These are phyloP conservation scores for Narcine bancroftii DNA, from an alignment of 2,113 vertebrate species.

Conservation along the genomic window DNA sequence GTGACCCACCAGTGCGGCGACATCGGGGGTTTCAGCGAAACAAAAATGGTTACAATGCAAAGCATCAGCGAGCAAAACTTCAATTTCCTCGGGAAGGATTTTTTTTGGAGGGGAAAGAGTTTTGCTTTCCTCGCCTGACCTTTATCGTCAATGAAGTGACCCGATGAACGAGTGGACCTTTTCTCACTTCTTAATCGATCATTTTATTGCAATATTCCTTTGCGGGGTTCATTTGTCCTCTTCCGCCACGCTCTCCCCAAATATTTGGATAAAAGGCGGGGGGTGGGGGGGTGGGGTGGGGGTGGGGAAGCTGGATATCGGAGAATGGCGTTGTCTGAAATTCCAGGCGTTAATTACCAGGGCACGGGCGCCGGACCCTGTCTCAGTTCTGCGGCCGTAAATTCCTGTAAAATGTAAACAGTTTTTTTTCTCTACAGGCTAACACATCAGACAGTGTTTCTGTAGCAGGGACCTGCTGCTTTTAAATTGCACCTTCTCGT, in stretches of 20 bases:
- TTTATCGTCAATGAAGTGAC: no score
- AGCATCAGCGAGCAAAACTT: neutral
- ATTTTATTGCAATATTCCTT: neutral
- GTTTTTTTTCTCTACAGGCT: neutral
- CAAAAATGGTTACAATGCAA: no score
- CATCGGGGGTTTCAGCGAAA: neutral
- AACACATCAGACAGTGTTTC: neutral
- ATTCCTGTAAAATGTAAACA: conserved; percentile 28
- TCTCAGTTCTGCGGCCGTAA: neutral
- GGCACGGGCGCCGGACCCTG: conserved; percentile 23
- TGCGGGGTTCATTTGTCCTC: neutral
- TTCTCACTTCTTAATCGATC: neutral
- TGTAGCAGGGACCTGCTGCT: neutral
- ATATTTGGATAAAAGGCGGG: neutral
- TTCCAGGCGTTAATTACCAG: conserved; percentile 29
- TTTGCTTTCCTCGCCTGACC: no score
- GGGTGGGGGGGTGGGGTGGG: no score
- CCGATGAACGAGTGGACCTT: neutral
- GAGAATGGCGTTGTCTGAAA: neutral
- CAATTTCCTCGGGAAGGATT: neutral
- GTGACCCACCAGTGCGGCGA: neutral
- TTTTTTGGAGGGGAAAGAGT: no score
- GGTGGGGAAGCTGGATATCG: neutral
- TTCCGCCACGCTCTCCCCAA: neutral
- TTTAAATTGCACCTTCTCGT: neutral